Base-by-base conservation (phyloP, 2,113 vertebrate genomes). In the Pygoscelis adeliae region DNA sequence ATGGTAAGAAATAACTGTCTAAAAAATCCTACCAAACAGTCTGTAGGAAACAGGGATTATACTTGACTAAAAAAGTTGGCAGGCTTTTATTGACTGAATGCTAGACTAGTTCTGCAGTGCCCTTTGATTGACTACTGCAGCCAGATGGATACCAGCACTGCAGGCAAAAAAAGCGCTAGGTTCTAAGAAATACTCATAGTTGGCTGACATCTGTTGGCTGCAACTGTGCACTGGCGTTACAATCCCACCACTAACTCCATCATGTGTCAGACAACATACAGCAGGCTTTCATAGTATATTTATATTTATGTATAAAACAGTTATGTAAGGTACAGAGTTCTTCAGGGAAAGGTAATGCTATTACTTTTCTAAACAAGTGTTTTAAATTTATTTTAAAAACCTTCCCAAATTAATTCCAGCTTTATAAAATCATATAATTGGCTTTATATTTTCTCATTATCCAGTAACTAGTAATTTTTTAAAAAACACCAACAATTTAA, bases 401-500 rank as follows among this genome's bases (percentile, higher is more conserved):
- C 34, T 29, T 76, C 74, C 58, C 69, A 71, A 95, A 91, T n/a
- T 91, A 83, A 86, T 92, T 86, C 40, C 84, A 73, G 53, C 29
- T 93, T 91, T 84, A 86, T 94, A 91, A 93, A 83, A 84, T 82
- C 63, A 53, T 58, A 81, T 94, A 95, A 97, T 95, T 96, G 67
- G 83, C 70, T 94, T 96, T 95, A 88, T 97, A 97, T 93, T 89
- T 96, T 96, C 81, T 96, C 83, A 94, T 97, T 95, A 94, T 65
- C 83, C 56, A 87, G 87, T 73, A 97, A 91, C 70, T 53, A 95
- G 83, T 80, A 73, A 93, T 89, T 95, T 89, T 85, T 87, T 56
- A 73, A 92, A 96, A 92, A 86, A 93, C 44, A 38, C 36, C 94
- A 92, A 74, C 65, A 84, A 83, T 93, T 96, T 94, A 97, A 91